A percentile compares a stretch with the other conserved stretches of the same genome.
Evolutionary conservation across 2,888 invertebrate genomes (phyloP).

Genomic region (Arctia plantaginis): DNA sequence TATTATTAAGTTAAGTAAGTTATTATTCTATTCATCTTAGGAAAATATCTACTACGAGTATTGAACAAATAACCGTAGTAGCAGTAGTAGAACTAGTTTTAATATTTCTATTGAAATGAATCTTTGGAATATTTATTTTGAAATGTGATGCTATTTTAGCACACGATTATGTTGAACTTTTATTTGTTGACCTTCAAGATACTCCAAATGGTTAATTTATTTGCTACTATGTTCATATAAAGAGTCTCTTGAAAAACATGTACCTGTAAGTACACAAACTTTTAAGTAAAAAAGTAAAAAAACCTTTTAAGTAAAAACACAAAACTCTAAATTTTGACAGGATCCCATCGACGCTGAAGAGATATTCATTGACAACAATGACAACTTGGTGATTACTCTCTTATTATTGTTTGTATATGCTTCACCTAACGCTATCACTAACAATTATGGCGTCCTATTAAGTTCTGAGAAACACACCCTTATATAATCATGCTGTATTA

Average conservation of each 20-base stretch:
- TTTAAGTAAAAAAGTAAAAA: neutral
- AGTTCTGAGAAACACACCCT: slow-evolving; percentile 11
- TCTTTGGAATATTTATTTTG: no score
- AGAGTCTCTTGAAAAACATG: neutral
- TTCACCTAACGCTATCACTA: slow-evolving; percentile 53
- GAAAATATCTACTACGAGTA: neutral
- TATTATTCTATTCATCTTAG: neutral
- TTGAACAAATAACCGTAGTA: neutral
- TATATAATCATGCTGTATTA: neutral
- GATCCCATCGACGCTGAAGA: slow-evolving; percentile 82
- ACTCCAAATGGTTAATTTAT: neutral
- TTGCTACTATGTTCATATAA: neutral
- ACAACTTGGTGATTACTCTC: slow-evolving; percentile 80
- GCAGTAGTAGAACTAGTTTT: no score
- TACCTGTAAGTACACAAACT: neutral
- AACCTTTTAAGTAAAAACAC: neutral
- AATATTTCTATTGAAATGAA: no score
- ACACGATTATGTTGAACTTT: no score
- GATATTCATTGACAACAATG: slow-evolving; percentile 82
- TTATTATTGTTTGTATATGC: slow-evolving; percentile 57
- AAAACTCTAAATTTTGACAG: slow-evolving; percentile 71
- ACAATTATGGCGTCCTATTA: slow-evolving; percentile 40
- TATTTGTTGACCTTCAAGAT: neutral
- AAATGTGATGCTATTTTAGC: neutral
- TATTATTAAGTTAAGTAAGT: no score